Evolutionary conservation across 2,113 vertebrate species (phyloP), one percentile per base, ranked within the genome.

Genomic region (Rhinopomastus cyanomelas): DNA sequence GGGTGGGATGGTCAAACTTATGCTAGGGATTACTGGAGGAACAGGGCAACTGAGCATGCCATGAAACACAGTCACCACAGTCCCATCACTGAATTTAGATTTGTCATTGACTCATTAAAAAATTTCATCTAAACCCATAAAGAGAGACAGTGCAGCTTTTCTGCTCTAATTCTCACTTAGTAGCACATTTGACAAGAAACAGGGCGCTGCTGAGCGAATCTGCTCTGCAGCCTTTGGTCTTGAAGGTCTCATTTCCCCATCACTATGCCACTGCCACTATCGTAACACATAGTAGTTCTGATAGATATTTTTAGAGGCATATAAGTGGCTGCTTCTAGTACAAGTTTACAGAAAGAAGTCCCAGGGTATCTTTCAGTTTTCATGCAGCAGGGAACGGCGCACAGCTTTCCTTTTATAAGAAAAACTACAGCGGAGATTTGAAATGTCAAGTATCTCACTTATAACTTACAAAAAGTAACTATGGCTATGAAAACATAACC

Each of bases 281-380:
- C 12, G 32, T 57, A 77, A 49, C 9, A 83, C 81, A 49, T 49
- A 68, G 36, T 65, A 53, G 8, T 18, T 62, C 11, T 66, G 23
- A 51, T 36, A 66, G 44, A n/a, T 51, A 74, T 69, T 69, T 77
- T 86, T 67, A 59, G 9, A 32, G 20, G 9, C 16, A 26, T 66
- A 5, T 30, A 66, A 73, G 8, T 51, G 23, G 3, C 5, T 55
- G 11, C 4, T 76, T 77, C 65, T 36, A 74, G 6, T 23, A 12
- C 27, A 46, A 0, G 0, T 5, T 37, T 57, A 42, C 4, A 1
- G 81, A 81, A 52, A 85, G 22, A 15, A 42, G 7, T n/a, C 30
- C 25, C 0, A 25, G 4, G 4, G 8, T 49, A 32, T 71, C 21
- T 61, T 74, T 65, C 21, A 44, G 4, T 65, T 77, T 60, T 23